Conservation (phyloP, 2,888 invertebrate species). For the Ommatoiulus sabulosus region DNA sequence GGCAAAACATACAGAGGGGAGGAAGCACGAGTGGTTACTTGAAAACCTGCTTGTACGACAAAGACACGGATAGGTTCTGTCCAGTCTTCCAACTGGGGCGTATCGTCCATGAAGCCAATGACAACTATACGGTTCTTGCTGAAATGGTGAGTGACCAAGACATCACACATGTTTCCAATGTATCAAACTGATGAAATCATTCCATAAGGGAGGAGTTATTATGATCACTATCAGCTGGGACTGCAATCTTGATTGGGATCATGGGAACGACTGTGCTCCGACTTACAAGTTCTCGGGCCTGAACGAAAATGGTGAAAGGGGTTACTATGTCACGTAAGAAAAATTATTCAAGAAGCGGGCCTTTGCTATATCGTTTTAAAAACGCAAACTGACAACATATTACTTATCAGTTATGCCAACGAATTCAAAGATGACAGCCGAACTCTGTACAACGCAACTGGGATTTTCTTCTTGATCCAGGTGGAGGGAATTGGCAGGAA, state of each 20-base stretch:
- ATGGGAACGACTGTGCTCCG: background rate
- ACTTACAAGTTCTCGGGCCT: background rate
- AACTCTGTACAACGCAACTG: background rate
- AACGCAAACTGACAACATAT: background rate
- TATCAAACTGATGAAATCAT: background rate
- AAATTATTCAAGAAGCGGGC: no score
- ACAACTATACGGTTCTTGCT: background rate
- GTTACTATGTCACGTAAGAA: background rate
- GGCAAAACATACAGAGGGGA: background rate
- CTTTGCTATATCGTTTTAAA: no score
- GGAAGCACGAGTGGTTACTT: background rate
- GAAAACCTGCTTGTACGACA: background rate
- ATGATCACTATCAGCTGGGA: background rate
- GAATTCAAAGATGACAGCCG: background rate
- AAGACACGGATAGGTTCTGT: background rate
- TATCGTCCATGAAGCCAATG: background rate
- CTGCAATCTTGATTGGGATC: background rate
- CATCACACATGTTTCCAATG: background rate
- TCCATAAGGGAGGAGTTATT: background rate
- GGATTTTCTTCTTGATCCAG: background rate
- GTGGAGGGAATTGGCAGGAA: background rate
- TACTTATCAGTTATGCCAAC: background rate
- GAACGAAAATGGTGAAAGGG: background rate
- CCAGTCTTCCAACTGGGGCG: background rate
- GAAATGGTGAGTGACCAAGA: background rate